Base-by-base conservation (phyloP, 2,888 invertebrate genomes). In the Dinocampus coccinellae region DNA sequence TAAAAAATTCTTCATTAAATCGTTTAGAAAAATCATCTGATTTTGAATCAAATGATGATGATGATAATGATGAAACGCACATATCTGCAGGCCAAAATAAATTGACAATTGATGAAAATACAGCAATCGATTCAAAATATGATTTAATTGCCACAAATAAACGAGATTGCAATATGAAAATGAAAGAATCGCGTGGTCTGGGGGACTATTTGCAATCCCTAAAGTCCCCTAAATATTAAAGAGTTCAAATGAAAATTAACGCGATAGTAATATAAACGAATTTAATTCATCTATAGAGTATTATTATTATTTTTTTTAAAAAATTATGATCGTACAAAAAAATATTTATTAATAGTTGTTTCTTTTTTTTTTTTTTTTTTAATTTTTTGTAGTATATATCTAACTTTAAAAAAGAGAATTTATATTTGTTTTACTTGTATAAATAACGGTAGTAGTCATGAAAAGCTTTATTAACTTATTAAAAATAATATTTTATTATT, bases 201-300 rank as follows among this genome's bases (percentile, higher is more conserved):
- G 79, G 79, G 57, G 84, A 85, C 69, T 85, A 85, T 69, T 75
- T 85, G 65, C 76, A 81, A 64, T 84, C 82, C 53, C 69, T 83
- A 16, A 78, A 78, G 11, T 73, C 76, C 0, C 72, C 81, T 11
- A 76, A 74, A 26, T 64, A 70, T 39, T 75, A 66, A 6, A 78
- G n/a, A n/a, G 57, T 70, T 53, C 72, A 22, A 24, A 63, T 66
- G 36, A 70, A 76, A 42, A 10, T 60, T 22, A 70, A 73, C 39
- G 72, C 58, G 16, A 77, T 73, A 42, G 74, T 22, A 62, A 63
- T 72, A 70, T 73, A 39, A 13, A 47, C 47, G 67, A 70, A 69
- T 64, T 70, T 39, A 64, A 69, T 10, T 58, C 34, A n/a, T 33
- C 16, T 53, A 36, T 24, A 53, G 34, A 55, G 34, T 65, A 9